phyloP scores from a whole-genome alignment of 2,888 invertebrate species.

The Caradrina kadenii region DNA sequence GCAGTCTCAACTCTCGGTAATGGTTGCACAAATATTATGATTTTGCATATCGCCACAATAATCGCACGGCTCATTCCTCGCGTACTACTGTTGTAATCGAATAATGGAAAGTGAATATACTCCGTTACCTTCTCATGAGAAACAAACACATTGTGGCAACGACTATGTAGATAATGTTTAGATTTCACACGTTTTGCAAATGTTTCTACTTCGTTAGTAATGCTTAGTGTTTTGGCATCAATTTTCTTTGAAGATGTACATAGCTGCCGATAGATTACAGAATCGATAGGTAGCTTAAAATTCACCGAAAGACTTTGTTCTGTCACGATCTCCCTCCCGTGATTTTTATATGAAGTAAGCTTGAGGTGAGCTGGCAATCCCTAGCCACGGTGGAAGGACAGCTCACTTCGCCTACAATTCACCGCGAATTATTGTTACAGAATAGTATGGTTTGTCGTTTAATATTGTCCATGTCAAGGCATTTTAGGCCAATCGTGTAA shows the following conservation, averaged over 20 bases:
- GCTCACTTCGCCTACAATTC: neutral
- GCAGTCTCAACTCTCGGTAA: conserved; percentile 19
- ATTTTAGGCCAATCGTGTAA: conserved; percentile 14
- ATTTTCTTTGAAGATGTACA: neutral
- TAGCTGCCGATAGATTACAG: neutral
- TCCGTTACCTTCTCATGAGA: conserved; percentile 67
- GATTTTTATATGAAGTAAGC: no score
- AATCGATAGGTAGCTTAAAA: no score
- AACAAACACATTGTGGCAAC: conserved; percentile 62
- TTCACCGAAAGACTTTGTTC: no score
- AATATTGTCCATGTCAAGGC: neutral
- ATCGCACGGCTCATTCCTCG: conserved; percentile 60
- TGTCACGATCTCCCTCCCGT: no score
- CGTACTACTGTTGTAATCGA: conserved; percentile 62
- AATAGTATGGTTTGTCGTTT: neutral
- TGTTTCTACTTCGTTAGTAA: conserved; percentile 43
- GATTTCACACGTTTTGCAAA: conserved; percentile 58
- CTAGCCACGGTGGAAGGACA: neutral
- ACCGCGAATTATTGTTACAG: neutral
- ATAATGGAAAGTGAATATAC: conserved; percentile 66
- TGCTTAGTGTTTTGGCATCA: conserved; percentile 15
- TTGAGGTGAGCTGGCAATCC: no score
- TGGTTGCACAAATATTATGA: conserved; percentile 51
- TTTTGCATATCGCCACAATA: conserved; percentile 61
- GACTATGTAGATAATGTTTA: conserved; percentile 48